Evolutionary conservation across 2,113 vertebrate genomes (phyloP), one percentile per base, ranked within the genome.

Genomic region (Dolichallabes microphthalmus): DNA sequence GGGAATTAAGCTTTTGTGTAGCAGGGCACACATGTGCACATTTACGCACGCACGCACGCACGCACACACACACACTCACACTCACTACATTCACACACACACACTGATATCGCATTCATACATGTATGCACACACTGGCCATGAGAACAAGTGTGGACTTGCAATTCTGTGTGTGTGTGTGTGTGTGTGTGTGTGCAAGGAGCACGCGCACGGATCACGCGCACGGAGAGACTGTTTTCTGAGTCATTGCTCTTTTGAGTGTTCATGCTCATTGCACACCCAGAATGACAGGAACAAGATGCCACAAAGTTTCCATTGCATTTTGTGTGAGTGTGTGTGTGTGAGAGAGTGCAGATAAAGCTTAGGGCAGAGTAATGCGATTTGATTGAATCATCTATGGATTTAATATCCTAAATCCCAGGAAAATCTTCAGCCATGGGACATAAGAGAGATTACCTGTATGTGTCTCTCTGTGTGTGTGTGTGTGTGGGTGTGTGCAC

Each of bases 341-440:
- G 86, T 88, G 75, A 78, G 87, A 39, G 25, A 61, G 35, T 55
- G 76, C 14, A 27, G n/a, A 57, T 77, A 81, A 84, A 79, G 76
- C 63, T 64, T 52, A 55, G 50, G 88, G 53, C 55, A 85, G 88
- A 81, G 90, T 91, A 85, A 92, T 90, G 87, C 90, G 90, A 94
- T 93, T 92, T 93, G 92, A 94, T 94, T 94, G 92, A 92, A 94
- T 94, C 93, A 94, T 94, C 93, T 94, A 92, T 94, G 93, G 92
- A 91, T 94, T 94, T 94, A 94, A 94, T 95, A 93, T 94, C 90
- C 90, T 86, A 88, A 94, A 94, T 95, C 94, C 92, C 30, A 22
- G 55, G 50, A 53, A 93, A 94, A 94, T 91, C 92, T 91, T 90
- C 80, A 87, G 60, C 53, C 89, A 90, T 89, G 91, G 88, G 85